These are phyloP conservation scores for Actinemys pallida DNA, from an alignment of 2,113 vertebrate genomes.

Conservation along the genomic window DNA sequence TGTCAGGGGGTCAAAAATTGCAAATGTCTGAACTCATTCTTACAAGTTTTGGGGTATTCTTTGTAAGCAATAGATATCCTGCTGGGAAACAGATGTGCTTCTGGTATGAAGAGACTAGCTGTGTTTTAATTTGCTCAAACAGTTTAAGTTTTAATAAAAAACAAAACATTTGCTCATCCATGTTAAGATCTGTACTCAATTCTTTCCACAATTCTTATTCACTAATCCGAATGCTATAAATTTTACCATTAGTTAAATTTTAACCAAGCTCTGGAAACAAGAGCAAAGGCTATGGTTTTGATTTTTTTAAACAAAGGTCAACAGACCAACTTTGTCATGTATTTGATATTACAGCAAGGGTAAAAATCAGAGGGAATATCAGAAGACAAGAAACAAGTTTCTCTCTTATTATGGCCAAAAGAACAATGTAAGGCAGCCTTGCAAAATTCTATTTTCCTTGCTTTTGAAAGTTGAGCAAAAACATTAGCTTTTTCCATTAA, in stretches of 20 bases:
- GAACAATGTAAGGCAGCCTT: neutral
- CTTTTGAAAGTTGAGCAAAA: neutral
- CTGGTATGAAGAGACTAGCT: neutral
- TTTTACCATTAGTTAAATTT: neutral
- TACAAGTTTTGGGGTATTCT: conserved; percentile 48
- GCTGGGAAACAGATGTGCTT: conserved; percentile 46
- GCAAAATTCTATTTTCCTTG: neutral
- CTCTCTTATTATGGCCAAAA: neutral
- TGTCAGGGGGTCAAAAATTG: neutral
- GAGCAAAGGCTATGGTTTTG: neutral
- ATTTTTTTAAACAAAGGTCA: neutral
- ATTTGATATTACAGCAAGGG: neutral
- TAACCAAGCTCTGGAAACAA: neutral
- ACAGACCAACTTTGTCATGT: neutral
- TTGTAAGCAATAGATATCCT: conserved; percentile 18
- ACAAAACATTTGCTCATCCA: neutral
- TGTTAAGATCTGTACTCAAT: neutral
- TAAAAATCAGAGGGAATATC: neutral
- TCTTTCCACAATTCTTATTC: neutral
- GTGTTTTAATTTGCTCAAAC: neutral
- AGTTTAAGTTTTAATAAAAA: neutral
- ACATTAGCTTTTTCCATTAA: neutral
- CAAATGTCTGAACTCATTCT: conserved; percentile 35
- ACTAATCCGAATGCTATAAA: neutral
- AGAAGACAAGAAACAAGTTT: neutral